These are phyloP conservation scores for Allolobophora icterica DNA, from an alignment of 2,888 invertebrate species.

Conservation along the genomic window DNA sequence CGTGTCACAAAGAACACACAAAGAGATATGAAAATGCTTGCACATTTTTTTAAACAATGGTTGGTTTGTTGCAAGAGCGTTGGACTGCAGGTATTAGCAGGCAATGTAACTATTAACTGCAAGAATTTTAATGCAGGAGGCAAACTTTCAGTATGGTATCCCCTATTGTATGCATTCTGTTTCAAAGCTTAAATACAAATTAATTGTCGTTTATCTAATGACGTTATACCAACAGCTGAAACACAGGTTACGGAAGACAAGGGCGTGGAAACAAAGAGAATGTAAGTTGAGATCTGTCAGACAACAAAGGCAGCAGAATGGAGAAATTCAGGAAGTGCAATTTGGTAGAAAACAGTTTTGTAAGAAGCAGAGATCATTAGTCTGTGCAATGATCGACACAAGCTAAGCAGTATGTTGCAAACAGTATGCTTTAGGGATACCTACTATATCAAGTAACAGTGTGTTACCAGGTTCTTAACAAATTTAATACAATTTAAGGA, in stretches of 20 bases:
- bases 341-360: background rate
- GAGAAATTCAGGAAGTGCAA: background rate
- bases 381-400: background rate
- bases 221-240: background rate
- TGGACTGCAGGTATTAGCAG: background rate
- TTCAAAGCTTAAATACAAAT: background rate
- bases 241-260: background rate
- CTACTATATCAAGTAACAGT: background rate
- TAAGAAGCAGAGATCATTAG: background rate
- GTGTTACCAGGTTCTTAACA: background rate
- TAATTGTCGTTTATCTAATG: background rate
- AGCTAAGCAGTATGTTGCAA: background rate
- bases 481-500: background rate
- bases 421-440: background rate
- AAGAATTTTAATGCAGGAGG: background rate
- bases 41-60: background rate
- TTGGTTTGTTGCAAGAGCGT: background rate
- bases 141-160: background rate
- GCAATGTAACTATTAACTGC: background rate
- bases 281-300: background rate
- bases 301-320: background rate
- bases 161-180: background rate
- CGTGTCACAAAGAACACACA: background rate
- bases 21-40: background rate
- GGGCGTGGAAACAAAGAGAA: background rate